Evolutionary conservation across 2,113 vertebrate species (phyloP), one percentile per base, ranked within the genome.

Genomic region (Centropus unirufus): DNA sequence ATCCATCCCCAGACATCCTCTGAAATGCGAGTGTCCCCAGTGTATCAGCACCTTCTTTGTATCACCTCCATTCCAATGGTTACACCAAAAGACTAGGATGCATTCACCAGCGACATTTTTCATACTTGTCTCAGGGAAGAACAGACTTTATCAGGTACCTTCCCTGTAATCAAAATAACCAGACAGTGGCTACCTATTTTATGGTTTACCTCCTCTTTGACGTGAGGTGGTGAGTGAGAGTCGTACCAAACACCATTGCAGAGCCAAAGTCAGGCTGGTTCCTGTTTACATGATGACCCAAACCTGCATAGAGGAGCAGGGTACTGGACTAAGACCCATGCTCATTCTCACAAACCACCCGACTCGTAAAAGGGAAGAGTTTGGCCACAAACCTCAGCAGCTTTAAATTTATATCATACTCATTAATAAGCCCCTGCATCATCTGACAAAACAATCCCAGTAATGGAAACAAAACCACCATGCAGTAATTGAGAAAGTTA

Each of bases 401-500:
- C 39, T 82, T 74, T 46, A 88, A 66, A 32, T 86, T 34, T 51
- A 9, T 34, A 52, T 76, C 57, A 58, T 49, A 12, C 29, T 69
- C 18, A 70, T 44, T 70, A 46, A 82, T 64, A 92, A 61, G 2
- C 13, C 22, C 32, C 39, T n/a, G 8, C 44, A 34, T 24, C 55
- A 57, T 32, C 21, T 44, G 21, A 67, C 61, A 32, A 68, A 78
- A 72, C 77, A 29, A 62, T 82, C 19, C n/a, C 34, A 20, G 8
- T 20, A 69, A 51, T 83, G 30, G 9, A 69, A 92, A 46, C 29
- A 84, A 87, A 94, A 58, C 57, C 4, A 30, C 64, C 30, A 79
- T 8, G 3, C 32, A 82, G 73, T 92, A 92, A 78, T 95, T 95
- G 34, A 89, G 47, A 49, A 42, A 94, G 46, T 83, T 84, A 75